Percentiles rank a stretch among this genome's conserved stretches.
Evolutionary conservation across 2,888 invertebrate genomes (phyloP).

Genomic region (Brenthis daphne): DNA sequence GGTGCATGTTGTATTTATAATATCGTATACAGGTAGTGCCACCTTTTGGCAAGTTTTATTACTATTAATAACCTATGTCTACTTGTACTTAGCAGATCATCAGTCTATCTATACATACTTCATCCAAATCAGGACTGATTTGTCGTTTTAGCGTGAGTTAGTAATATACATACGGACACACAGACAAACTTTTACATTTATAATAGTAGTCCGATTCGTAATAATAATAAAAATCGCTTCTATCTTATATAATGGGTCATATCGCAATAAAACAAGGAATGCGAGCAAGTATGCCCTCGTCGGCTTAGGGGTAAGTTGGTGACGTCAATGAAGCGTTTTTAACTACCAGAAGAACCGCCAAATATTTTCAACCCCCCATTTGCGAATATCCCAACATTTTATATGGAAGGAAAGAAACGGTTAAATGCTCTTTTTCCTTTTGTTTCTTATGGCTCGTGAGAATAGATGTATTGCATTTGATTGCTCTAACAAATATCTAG

Average conservation of each 20-base stretch:
- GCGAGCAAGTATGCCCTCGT: constrained; percentile 60
- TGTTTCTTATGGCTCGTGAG: constrained; percentile 1
- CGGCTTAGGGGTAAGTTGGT: constrained; percentile 49
- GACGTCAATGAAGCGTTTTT: constrained; percentile 38
- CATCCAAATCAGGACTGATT: too few relatives aligned
- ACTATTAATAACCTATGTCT: too few relatives aligned
- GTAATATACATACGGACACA: too few relatives aligned
- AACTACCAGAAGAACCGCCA: constrained; percentile 23
- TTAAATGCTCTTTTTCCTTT: not conserved
- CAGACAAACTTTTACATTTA: too few relatives aligned
- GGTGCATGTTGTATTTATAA: too few relatives aligned
- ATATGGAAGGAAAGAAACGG: constrained; percentile 6
- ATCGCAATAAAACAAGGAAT: constrained; percentile 68
- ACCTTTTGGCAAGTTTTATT: too few relatives aligned
- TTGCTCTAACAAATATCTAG: too few relatives aligned
- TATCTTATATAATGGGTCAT: constrained; percentile 42
- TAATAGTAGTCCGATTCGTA: too few relatives aligned
- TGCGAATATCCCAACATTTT: constrained; percentile 19
- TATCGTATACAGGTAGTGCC: too few relatives aligned
- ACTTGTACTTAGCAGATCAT: too few relatives aligned
- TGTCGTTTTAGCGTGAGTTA: too few relatives aligned
- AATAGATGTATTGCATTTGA: constrained; percentile 9
- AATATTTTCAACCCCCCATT: constrained; percentile 26
- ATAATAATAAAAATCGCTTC: constrained; percentile 5
- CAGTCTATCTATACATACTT: too few relatives aligned